phyloP scores from a whole-genome alignment of 1,140 invertebrate species.

The Bombus polaris region DNA sequence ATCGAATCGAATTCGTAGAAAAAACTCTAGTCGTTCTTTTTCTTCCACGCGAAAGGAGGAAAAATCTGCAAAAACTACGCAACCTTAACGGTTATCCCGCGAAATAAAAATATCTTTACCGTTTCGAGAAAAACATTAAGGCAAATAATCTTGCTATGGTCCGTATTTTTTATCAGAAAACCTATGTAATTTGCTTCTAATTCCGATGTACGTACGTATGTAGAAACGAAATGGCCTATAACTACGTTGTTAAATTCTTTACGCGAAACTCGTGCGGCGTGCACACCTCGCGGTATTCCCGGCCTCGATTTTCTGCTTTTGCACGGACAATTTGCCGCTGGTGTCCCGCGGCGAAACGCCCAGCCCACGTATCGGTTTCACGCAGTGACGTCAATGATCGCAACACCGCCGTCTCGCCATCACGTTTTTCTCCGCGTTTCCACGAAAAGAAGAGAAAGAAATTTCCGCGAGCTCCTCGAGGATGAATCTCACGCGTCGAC shows the following conservation, averaged over 20 bases:
- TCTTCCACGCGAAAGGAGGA: too few species aligned
- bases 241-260: background rate
- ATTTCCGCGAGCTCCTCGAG: background rate
- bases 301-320: slow-evolving; percentile 33
- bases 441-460: background rate
- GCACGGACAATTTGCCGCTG: slow-evolving; percentile 52
- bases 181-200: too few species aligned
- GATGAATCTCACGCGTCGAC: background rate
- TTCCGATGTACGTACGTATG: too few species aligned
- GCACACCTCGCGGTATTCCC: background rate
- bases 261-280: background rate
- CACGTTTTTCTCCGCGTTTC: background rate
- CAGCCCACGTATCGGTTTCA: slow-evolving; percentile 52
- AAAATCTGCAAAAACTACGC: too few species aligned
- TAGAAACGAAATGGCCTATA: background rate
- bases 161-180: too few species aligned
- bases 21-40: too few species aligned
- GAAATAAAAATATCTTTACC: too few species aligned
- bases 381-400: slow-evolving; percentile 49
- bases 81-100: too few species aligned
- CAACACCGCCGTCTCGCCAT: background rate
- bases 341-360: slow-evolving; percentile 53
- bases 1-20: background rate
- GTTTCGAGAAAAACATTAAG: too few species aligned
- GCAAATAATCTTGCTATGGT: too few species aligned